phyloP scores from a whole-genome alignment of 2,888 invertebrate genomes.

The Salpingus planirostris region DNA sequence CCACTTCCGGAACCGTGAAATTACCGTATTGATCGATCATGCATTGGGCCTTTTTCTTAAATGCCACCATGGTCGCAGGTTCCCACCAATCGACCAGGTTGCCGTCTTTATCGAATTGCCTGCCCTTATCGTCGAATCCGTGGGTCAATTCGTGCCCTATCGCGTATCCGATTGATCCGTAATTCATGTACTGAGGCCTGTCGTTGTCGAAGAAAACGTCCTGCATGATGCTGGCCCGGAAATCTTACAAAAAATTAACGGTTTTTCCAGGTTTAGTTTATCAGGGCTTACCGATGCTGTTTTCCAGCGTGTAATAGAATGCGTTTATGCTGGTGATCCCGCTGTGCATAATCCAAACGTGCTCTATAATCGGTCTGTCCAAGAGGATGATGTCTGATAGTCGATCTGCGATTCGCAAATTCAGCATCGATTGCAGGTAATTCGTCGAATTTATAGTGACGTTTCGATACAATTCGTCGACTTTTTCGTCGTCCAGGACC shows the following conservation, averaged over 20 bases:
- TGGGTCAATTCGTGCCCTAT: constrained; percentile 85
- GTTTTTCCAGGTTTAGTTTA: not conserved
- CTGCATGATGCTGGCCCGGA: constrained; percentile 83
- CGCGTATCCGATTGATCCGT: constrained; percentile 75
- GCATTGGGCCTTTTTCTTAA: constrained; percentile 67
- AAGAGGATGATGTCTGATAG: too few species aligned
- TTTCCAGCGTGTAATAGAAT: constrained; percentile 34
- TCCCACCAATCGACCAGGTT: constrained; percentile 58
- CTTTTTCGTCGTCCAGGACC: not conserved
- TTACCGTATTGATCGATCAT: constrained; percentile 85
- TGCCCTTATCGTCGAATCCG: constrained; percentile 75
- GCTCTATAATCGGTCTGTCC: too few species aligned
- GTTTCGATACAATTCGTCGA: not conserved
- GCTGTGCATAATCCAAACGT: too few species aligned
- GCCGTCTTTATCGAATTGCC: constrained; percentile 56
- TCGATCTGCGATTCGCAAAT: too few species aligned
- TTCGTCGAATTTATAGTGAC: not conserved
- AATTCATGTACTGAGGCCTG: constrained; percentile 80
- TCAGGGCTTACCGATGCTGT: constrained; percentile 44
- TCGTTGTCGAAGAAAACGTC: constrained; percentile 77
- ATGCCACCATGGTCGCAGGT: constrained; percentile 40
- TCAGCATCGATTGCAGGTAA: too few species aligned
- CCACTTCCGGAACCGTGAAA: constrained; percentile 62
- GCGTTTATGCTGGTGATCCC: too few species aligned
- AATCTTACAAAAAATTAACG: constrained; percentile 54